A percentile compares a stretch with the other conserved stretches of the same genome.
These are phyloP conservation scores for Luscinia luscinia DNA, from an alignment of 2,797 vertebrate genomes.

Conservation along the genomic window DNA sequence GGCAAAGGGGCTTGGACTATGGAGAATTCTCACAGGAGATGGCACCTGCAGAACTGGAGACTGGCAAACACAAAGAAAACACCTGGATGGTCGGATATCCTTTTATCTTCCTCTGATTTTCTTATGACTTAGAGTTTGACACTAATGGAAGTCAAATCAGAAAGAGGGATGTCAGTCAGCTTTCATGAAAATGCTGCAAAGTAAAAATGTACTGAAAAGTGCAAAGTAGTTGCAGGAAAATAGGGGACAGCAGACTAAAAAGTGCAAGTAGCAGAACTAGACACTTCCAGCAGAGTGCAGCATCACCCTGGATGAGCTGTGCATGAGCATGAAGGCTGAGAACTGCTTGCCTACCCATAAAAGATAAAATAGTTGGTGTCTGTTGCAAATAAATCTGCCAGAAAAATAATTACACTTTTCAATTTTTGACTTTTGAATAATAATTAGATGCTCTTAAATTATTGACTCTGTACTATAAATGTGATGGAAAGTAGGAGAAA, in stretches of 20 bases:
- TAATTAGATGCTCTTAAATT: neutral
- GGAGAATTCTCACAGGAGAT: conserved; percentile 33
- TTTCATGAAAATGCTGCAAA: neutral
- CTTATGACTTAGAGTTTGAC: neutral
- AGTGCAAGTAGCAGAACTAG: neutral
- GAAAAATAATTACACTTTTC: neutral
- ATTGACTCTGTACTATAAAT: neutral
- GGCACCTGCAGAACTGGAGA: neutral
- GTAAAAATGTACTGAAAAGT: neutral
- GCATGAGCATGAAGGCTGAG: accelerated
- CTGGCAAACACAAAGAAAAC: conserved; percentile 37
- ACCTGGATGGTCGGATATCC: neutral
- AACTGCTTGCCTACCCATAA: accelerated
- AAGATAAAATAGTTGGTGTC: neutral
- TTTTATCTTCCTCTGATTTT: neutral
- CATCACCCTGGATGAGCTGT: neutral
- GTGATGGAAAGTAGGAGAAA: neutral
- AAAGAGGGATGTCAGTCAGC: neutral
- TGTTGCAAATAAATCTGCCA: neutral
- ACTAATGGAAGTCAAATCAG: neutral
- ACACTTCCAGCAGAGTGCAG: conserved; percentile 70
- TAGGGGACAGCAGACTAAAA: neutral
- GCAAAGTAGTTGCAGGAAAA: neutral
- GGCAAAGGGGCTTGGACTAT: conserved; percentile 11
- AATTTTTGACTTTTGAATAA: neutral